Evolutionary conservation across 30 jellyfish, hydroid and myxozoan genomes (phyloP), one percentile per base, ranked within the genome.

Genomic region (Chironex yamaguchii): DNA sequence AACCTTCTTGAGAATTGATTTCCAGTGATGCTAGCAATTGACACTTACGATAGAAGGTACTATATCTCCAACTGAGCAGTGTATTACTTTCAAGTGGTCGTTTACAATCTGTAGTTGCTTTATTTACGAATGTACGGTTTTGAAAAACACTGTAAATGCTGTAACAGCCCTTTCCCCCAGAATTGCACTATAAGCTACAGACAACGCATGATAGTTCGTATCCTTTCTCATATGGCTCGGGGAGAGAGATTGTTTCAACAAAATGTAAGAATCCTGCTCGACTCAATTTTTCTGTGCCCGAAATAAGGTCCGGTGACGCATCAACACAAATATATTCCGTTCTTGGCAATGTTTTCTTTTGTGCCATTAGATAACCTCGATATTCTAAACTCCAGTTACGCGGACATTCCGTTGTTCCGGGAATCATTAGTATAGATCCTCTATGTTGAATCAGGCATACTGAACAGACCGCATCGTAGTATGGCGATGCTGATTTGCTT

Each of bases 311-410:
- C 1, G 99, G 97, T 28, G 65, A 29, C 0, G 83, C 90, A 50
- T 95, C 99, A 34, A 95, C 99, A 34, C 99, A 95, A 31, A 95
- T 95, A 49, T 81, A 95, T 66, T 95, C 99, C n/a, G 99, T 95
- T 21, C 99, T 76, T 26, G 72, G 71, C 12, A 89, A 64, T 17
- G 67, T 70, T 66, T 68, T 85, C 73, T 63, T 71, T 20, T 95
- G 99, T n/a, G 99, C 93, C 99, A 95, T 95, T 17, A 92, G 69
- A 68, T 81, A 95, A 1, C 99, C 99, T n/a, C 81, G 29, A 50
- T 89, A 95, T 31, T 95, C 99, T 36, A 64, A 67, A 31, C 67
- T 62, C 99, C 99, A 95, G 0, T 91, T 96, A 9, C 25, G 23
- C 1, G 99, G 99, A 54, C 99, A 95, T 12, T 70, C 66, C 13